Conservation (phyloP, 2,888 invertebrate species). For the Acanthoscelides obtectus region DNA sequence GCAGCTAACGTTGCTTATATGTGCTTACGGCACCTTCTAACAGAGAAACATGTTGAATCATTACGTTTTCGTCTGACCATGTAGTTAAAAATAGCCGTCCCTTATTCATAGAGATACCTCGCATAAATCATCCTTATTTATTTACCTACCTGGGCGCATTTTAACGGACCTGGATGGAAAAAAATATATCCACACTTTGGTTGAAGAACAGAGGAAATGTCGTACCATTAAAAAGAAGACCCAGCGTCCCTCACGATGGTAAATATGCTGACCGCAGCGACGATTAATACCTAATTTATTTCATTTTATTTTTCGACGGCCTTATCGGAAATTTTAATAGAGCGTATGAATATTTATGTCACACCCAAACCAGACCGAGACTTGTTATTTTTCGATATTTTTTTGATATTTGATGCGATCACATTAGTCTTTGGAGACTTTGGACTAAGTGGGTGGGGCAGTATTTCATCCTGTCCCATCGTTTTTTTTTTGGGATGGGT, state of each 20-base stretch:
- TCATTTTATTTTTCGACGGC: conserved; percentile 14
- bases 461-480: not conserved
- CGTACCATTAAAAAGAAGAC: conserved; percentile 17
- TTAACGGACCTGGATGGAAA: conserved; percentile 11
- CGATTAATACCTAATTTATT: conserved; percentile 17
- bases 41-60: not conserved
- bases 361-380: not conserved
- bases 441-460: not conserved
- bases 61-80: not conserved
- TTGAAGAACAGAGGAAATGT: conserved; percentile 20
- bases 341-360: conserved; percentile 16
- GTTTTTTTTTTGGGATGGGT: not conserved
- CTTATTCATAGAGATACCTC: conserved; percentile 12
- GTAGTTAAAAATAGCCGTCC: not conserved
- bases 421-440: not conserved
- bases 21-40: too few species aligned
- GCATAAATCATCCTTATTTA: conserved; percentile 25
- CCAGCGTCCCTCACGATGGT: conserved; percentile 14
- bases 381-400: not conserved
- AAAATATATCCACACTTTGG: conserved; percentile 16
- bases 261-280: not conserved
- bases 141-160: conserved; percentile 21
- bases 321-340: conserved; percentile 17
- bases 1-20: too few species aligned
- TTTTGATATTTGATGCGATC: not conserved